phyloP scores from a whole-genome alignment of 2,797 vertebrate species.

The Cyclura pinguis region DNA sequence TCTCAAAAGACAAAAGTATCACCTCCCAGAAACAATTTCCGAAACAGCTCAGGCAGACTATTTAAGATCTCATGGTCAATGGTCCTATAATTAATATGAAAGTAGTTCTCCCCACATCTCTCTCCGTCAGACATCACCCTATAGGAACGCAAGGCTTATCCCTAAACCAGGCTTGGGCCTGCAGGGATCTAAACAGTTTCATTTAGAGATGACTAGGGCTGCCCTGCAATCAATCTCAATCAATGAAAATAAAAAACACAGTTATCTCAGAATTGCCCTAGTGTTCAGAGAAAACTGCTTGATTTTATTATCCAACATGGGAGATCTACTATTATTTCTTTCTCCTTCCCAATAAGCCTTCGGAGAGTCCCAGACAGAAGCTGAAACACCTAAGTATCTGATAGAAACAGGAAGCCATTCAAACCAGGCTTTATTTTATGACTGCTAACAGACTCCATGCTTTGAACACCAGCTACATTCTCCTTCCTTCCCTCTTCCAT shows the following conservation, averaged over 20 bases:
- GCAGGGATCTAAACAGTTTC: no score
- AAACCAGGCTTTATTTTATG: not conserved
- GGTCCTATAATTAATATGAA: not conserved
- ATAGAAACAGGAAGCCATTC: not conserved
- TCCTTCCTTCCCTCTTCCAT: not conserved
- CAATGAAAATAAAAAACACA: not conserved
- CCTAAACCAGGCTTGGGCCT: not conserved
- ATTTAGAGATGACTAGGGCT: no score
- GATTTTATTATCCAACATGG: not conserved
- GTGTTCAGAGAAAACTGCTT: not conserved
- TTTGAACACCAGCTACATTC: not conserved
- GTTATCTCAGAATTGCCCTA: not conserved
- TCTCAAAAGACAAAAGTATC: no score
- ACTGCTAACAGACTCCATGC: not conserved
- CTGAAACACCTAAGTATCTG: not conserved
- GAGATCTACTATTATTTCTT: not conserved
- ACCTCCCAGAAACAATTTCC: no score
- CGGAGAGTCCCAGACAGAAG: not conserved
- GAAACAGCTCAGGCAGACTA: no score
- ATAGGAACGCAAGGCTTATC: not conserved
- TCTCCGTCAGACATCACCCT: not conserved
- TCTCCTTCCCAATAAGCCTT: not conserved
- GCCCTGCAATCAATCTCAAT: not conserved
- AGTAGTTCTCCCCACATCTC: no score
- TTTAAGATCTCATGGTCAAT: not conserved